phyloP scores from a whole-genome alignment of 2,797 vertebrate genomes.

The Peromyscus nudipes region DNA sequence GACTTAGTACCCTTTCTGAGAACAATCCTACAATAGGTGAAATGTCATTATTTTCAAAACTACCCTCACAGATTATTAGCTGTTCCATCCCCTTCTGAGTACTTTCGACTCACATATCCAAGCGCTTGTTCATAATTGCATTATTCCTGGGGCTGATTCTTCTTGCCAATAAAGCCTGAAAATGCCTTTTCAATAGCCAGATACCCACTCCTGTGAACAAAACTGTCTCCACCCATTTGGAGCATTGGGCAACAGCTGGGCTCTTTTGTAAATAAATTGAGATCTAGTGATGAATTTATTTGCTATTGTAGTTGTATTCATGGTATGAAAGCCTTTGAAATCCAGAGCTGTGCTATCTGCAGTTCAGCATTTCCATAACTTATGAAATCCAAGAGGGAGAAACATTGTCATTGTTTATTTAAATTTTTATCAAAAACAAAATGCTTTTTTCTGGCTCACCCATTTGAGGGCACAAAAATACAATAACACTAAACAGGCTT shows the following conservation, averaged over 20 bases:
- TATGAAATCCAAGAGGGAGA: constrained; percentile 38
- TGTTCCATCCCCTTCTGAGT: constrained; percentile 44
- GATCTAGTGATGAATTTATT: constrained; percentile 72
- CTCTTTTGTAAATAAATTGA: constrained; percentile 77
- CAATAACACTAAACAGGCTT: constrained; percentile 23
- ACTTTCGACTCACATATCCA: constrained; percentile 75
- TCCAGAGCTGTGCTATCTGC: constrained; percentile 31
- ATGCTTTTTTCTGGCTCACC: constrained; percentile 35
- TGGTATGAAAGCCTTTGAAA: constrained; percentile 66
- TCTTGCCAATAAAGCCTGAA: constrained; percentile 73
- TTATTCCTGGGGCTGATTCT: constrained; percentile 69
- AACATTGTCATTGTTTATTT: not conserved
- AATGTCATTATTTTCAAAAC: constrained; percentile 78
- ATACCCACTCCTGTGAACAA: constrained; percentile 67
- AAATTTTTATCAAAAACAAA: constrained; percentile 72
- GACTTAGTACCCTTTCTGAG: constrained; percentile 47
- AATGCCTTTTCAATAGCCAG: constrained; percentile 72
- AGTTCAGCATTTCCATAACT: constrained; percentile 51
- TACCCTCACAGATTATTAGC: constrained; percentile 69
- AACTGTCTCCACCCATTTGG: constrained; percentile 66
- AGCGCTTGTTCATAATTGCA: constrained; percentile 70
- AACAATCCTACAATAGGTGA: constrained; percentile 71
- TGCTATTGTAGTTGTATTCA: constrained; percentile 64
- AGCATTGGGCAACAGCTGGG: constrained; percentile 69
- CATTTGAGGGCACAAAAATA: constrained; percentile 3